Percentiles rank a stretch among this genome's conserved stretches.
These are phyloP conservation scores for Melanogrammus aeglefinus DNA, from an alignment of 2,797 vertebrate species.

Conservation along the genomic window DNA sequence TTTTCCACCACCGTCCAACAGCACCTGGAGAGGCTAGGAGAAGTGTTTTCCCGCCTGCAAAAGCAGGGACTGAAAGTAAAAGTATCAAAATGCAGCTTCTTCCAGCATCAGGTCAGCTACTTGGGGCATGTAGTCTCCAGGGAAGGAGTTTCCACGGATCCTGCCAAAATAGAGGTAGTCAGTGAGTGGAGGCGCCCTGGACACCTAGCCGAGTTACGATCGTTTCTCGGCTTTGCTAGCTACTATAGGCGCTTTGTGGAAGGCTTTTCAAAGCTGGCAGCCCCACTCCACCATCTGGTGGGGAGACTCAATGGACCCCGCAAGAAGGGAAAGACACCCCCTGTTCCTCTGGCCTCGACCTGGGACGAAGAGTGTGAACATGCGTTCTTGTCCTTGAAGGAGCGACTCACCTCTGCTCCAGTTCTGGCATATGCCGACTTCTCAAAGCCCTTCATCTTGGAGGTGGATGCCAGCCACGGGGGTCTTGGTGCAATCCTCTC, in stretches of 20 bases:
- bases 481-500: too few species aligned
- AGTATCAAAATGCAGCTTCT: conserved; percentile 15
- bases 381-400: not conserved
- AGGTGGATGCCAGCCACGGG: too few species aligned
- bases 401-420: not conserved
- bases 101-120: conserved; percentile 8
- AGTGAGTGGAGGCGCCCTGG: conserved; percentile 4
- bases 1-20: conserved; percentile 1
- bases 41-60: not conserved
- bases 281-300: not conserved
- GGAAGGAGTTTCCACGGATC: conserved; percentile 22
- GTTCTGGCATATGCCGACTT: not conserved
- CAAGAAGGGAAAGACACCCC: not conserved
- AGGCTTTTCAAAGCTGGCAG: not conserved
- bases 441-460: too few species aligned
- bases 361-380: not conserved
- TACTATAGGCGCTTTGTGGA: not conserved
- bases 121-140: conserved; percentile 12
- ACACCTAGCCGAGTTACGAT: not conserved
- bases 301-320: not conserved
- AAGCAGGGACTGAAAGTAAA: conserved; percentile 9
- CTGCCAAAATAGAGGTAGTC: conserved; percentile 10
- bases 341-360: not conserved
- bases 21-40: conserved; percentile 7
- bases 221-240: not conserved